Evolutionary conservation across 2,113 vertebrate genomes (phyloP).

Genomic region (Siphamia tubifer): DNA sequence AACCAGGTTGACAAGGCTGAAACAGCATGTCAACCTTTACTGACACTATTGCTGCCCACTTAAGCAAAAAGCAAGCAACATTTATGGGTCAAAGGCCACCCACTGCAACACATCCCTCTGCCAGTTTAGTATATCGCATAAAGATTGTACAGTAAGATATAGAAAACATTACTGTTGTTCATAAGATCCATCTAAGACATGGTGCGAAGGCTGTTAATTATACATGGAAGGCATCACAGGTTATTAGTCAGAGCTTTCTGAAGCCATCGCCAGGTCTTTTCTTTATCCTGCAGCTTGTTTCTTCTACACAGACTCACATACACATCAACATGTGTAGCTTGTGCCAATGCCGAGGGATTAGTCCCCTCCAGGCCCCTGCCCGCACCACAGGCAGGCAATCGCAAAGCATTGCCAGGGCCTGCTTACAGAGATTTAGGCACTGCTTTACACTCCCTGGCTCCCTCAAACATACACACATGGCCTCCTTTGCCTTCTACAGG

Average conservation of each 20-base stretch:
- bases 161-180: slow-evolving; percentile 7
- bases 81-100: slow-evolving; percentile 31
- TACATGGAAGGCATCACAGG: slow-evolving; percentile 23
- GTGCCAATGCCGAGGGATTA: slow-evolving; percentile 67
- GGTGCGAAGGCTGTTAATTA: slow-evolving; percentile 17
- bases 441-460: slow-evolving; percentile 57
- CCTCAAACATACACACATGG: slow-evolving; percentile 53
- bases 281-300: slow-evolving; percentile 52
- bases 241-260: slow-evolving; percentile 43
- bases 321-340: slow-evolving; percentile 63
- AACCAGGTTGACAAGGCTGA: slow-evolving; percentile 36
- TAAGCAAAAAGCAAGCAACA: slow-evolving; percentile 40
- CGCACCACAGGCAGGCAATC: slow-evolving; percentile 61
- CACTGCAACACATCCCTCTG: slow-evolving; percentile 30
- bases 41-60: slow-evolving; percentile 3
- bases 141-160: slow-evolving; percentile 17
- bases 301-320: slow-evolving; percentile 28
- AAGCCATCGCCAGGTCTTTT: slow-evolving; percentile 38
- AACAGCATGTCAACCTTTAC: slow-evolving; percentile 34
- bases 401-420: slow-evolving; percentile 64
- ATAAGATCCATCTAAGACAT: slow-evolving; percentile 6
- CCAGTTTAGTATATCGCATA: background rate
- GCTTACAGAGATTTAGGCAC: slow-evolving; percentile 73
- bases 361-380: slow-evolving; percentile 49
- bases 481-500: slow-evolving; percentile 40